Base-by-base conservation (phyloP, 2,797 vertebrate species). In the Scolopax bukidnonensis region DNA sequence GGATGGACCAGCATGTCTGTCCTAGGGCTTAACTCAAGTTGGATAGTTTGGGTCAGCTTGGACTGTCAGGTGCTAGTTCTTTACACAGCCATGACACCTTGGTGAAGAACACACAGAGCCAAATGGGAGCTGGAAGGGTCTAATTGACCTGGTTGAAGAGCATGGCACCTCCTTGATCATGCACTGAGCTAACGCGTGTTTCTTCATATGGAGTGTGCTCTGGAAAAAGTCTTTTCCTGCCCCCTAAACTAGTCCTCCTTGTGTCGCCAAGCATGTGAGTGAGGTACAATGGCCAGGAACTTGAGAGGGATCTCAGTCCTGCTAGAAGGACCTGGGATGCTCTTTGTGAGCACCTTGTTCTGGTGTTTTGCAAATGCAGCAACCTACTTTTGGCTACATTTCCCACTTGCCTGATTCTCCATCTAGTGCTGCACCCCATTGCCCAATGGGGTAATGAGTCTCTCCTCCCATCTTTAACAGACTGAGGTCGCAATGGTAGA, bases 141-240 rank as follows among this genome's bases (percentile, higher is more conserved):
- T 12, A 23, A 48, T 1, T 23, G 61, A 36, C 7, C 70, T 45
- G 3, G 14, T 2, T 65, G 47, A 38, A 74, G 65, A 61, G 7
- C 70, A 17, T 0, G 3, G 18, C 16, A 24, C 9, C 21, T 25
- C 33, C 33, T 14, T 11, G 67, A n/a, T 18, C 33, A 6, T 0
- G 0, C 0, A 0, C 32, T 51, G 36, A 25, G 36, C 54, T 53
- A 41, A 11, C 0, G 1, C 7, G 5, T 0, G 0, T 56, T 23
- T 27, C 24, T 68, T 50, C 23, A 7, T 6, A 12, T 2, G 53
- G 43, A 36, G 9, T 3, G 3, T 24, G 32, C 25, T 54, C 38
- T 24, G 38, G 38, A 6, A 78, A 65, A 61, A 28, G 14, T n/a
- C 38, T 16, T 38, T 33, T 81, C 40, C 67, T 45, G 59, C 27